A percentile compares a stretch with the other conserved stretches of the same genome.
Evolutionary conservation across 2,797 vertebrate genomes (phyloP).

Genomic region (Macrochelys suwanniensis): DNA sequence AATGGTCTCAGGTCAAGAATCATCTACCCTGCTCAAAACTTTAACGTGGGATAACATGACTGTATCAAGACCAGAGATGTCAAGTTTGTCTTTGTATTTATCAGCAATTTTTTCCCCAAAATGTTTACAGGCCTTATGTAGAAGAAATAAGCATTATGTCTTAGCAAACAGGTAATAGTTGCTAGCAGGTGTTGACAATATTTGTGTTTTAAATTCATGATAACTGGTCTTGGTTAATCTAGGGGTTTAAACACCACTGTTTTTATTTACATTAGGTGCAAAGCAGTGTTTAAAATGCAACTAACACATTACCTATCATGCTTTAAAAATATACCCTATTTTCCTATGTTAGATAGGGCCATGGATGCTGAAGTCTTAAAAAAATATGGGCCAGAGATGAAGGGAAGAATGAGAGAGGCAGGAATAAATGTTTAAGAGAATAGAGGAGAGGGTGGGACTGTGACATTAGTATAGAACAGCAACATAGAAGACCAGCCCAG

Average conservation of each 20-base stretch:
- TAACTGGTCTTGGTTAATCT: not conserved
- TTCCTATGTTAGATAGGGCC: not conserved
- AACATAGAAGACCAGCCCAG: not conserved
- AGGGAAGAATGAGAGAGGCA: not conserved
- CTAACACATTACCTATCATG: not conserved
- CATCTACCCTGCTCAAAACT: not conserved
- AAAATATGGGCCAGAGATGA: not conserved
- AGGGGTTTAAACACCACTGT: not conserved
- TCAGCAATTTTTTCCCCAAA: not conserved
- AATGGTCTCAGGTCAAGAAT: not conserved
- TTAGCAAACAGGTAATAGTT: not conserved
- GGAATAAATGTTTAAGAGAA: not conserved
- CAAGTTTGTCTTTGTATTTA: not conserved
- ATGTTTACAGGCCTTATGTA: accelerated
- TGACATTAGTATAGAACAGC: not conserved
- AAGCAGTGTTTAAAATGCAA: not conserved
- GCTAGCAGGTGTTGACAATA: not conserved
- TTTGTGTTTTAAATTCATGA: not conserved
- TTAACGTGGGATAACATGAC: not conserved
- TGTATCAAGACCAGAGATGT: not conserved
- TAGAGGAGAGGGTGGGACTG: not conserved
- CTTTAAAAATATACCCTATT: not conserved
- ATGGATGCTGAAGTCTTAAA: not conserved
- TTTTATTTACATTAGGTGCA: not conserved
- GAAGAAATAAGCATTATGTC: not conserved